Evolutionary conservation across 1,140 invertebrate species (phyloP), one percentile per base, ranked within the genome.

Genomic region (Parapsyche elsis): DNA sequence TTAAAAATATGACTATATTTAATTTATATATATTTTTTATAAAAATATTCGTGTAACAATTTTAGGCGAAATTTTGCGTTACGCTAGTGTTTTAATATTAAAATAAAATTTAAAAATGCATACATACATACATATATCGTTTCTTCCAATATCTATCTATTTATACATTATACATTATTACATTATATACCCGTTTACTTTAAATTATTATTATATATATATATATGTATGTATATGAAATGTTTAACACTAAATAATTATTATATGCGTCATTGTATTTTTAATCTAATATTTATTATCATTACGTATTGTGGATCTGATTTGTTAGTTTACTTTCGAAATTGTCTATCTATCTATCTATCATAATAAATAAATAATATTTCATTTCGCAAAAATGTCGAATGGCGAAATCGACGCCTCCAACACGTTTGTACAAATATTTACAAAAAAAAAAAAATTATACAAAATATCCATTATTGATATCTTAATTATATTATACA

Each of bases 401-500:
- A 38, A 38, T 38, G 30, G 30, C 16, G 23, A 75, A 75, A 75
- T 57, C 19, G 64, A 67, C 21, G 21, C 23, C 64, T 46, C 30
- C 30, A 7, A 53, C 24, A 53, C 73, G 49, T 75, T 30, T 75
- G 73, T 75, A 75, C 73, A 75, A 75, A 75, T 57, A 75, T 75
- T 75, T 75, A 75, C 73, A 71, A 71, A 71, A 12, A 12, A 23
- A 67, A 16, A 67, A 14, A 26, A 67, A 67, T 24, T 73, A 73
- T 73, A 73, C 71, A 73, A 73, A 38, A 73, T 73, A 73, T 73
- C 30, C 71, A 73, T 46, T 73, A 73, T 38, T 14, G 21, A 73
- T 73, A 73, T 73, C 71, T 73, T 73, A 73, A 73, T 73, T 67
- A 67, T 53, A 53, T 53, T 73, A 73, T 73, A 73, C 71, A 73